Evolutionary conservation across 2,888 invertebrate genomes (phyloP).

Genomic region (Lithophane leautieri): DNA sequence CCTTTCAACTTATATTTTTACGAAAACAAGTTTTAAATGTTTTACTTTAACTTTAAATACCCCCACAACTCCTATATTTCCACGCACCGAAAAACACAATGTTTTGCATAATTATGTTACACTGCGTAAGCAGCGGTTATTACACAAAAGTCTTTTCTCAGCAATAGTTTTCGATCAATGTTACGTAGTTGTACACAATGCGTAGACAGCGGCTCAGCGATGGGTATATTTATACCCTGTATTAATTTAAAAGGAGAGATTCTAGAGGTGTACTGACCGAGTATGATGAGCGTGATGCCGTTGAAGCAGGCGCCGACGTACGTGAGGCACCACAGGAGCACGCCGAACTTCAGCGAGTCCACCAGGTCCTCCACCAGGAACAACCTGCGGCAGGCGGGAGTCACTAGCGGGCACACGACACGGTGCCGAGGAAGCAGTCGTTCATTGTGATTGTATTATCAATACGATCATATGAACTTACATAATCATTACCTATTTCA

Average conservation of each 20-base stretch:
- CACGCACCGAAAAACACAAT: neutral
- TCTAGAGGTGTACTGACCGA: conserved; percentile 91
- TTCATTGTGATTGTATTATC: no score
- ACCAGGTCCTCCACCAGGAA: conserved; percentile 99
- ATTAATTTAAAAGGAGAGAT: neutral
- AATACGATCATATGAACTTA: no score
- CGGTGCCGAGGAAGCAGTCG: no score
- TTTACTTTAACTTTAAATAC: neutral
- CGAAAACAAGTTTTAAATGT: no score
- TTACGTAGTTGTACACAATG: neutral
- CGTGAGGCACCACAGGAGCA: conserved; percentile 98
- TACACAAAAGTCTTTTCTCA: neutral
- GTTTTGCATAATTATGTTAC: neutral
- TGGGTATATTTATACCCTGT: neutral
- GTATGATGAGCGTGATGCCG: conserved; percentile 99
- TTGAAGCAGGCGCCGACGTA: conserved; percentile 99
- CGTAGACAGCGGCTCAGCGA: neutral
- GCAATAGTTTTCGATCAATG: neutral
- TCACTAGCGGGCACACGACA: no score
- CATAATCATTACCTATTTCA: no score
- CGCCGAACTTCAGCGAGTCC: conserved; percentile 98
- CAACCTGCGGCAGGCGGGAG: conserved; percentile 89
- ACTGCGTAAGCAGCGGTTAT: neutral
- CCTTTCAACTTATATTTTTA: no score
- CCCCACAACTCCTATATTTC: neutral